Evolutionary conservation across 2,888 invertebrate species (phyloP).

Genomic region (Dilophus febrilis): DNA sequence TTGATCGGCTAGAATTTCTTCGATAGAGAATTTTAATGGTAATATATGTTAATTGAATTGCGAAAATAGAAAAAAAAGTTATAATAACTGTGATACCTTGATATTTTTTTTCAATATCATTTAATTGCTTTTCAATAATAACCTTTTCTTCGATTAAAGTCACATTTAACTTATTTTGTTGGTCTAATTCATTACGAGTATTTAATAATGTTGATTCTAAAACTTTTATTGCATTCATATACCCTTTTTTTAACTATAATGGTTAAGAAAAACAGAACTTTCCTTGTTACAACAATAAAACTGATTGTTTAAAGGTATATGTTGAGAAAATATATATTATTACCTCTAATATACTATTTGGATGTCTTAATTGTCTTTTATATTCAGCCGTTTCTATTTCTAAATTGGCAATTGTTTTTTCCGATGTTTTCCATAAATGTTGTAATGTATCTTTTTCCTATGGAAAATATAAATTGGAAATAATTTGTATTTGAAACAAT

Average conservation of each 20-base stretch:
- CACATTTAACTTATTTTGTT: conserved; percentile 14
- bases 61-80: too few species aligned
- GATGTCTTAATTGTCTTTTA: conserved; percentile 16
- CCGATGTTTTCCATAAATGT: conserved; percentile 47
- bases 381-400: conserved; percentile 47
- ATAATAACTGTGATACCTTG: conserved; percentile 9
- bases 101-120: conserved; percentile 15
- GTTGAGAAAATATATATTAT: background rate
- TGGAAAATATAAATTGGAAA: conserved; percentile 6
- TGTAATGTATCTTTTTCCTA: conserved; percentile 49
- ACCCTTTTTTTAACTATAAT: conserved; percentile 30
- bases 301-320: background rate
- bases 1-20: conserved; percentile 11
- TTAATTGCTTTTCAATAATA: conserved; percentile 12
- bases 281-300: background rate
- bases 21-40: too few species aligned
- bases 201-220: conserved; percentile 33
- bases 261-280: background rate
- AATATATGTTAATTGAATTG: too few species aligned
- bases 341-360: conserved; percentile 16
- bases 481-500: too few species aligned
- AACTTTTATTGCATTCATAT: conserved; percentile 35
- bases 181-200: conserved; percentile 14
- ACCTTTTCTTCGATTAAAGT: conserved; percentile 15
- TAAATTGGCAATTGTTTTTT: conserved; percentile 45